A percentile compares a stretch with the other conserved stretches of the same genome.
Evolutionary conservation across 2,113 vertebrate species (phyloP).

Genomic region (Tyto alba): DNA sequence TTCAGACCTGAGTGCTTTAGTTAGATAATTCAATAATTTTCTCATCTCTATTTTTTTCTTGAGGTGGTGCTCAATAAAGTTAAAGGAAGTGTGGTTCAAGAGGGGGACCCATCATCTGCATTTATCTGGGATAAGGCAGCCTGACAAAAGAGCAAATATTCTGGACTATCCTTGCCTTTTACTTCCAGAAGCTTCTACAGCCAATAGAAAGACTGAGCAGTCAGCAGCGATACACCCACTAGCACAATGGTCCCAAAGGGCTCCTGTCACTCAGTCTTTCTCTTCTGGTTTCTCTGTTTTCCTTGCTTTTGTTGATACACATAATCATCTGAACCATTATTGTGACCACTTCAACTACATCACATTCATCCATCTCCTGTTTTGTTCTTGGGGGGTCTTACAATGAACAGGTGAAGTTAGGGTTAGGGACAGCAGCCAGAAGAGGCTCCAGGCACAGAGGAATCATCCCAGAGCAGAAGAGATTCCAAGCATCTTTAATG

Average conservation of each 20-base stretch:
- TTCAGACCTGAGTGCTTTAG: background rate
- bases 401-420: background rate
- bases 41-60: background rate
- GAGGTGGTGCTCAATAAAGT: background rate
- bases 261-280: background rate
- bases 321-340: background rate
- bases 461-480: background rate
- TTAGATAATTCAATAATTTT: background rate
- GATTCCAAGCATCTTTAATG: background rate
- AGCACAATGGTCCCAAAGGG: background rate
- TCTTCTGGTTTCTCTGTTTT: background rate
- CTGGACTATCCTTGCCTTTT: background rate
- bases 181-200: background rate
- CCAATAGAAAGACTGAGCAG: background rate
- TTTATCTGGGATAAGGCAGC: background rate
- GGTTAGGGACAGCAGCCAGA: background rate
- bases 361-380: rapidly evolving
- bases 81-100: background rate
- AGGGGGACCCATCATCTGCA: background rate
- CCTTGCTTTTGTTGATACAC: background rate
- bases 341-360: background rate
- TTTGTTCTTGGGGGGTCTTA: background rate
- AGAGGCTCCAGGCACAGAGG: background rate
- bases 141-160: background rate
- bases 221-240: background rate